Evolutionary conservation across 2,797 vertebrate species (phyloP).

Genomic region (Limnodromus scolopaceus): DNA sequence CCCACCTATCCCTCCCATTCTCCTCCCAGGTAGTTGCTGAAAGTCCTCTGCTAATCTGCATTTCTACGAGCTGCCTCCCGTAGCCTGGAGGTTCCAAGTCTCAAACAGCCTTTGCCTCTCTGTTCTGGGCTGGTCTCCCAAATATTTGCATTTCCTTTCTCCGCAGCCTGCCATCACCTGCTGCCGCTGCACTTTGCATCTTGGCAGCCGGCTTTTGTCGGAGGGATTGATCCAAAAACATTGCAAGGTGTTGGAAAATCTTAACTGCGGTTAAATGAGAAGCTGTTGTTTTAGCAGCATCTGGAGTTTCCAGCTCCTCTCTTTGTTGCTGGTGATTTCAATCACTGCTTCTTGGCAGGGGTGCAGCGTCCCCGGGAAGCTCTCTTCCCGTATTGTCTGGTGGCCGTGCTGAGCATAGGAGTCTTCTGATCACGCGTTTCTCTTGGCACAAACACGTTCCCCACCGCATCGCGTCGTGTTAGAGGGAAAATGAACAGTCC

Average conservation of each 20-base stretch:
- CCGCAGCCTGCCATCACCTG: background rate
- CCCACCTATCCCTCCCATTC: background rate
- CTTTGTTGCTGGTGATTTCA: background rate
- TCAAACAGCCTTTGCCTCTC: background rate
- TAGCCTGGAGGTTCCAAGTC: background rate
- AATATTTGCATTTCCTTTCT: slow-evolving; percentile 39
- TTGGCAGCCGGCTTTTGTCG: background rate
- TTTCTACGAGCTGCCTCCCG: background rate
- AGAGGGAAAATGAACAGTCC: background rate
- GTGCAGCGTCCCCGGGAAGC: background rate
- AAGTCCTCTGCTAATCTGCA: background rate
- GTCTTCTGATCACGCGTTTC: background rate
- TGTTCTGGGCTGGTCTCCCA: slow-evolving; percentile 9
- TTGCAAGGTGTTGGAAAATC: background rate
- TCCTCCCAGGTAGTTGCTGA: background rate
- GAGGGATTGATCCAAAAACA: background rate
- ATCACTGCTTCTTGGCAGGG: background rate
- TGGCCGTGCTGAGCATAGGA: background rate
- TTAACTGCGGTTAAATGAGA: background rate
- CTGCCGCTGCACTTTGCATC: background rate
- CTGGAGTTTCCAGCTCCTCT: background rate
- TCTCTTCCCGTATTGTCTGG: background rate
- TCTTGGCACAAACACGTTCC: background rate
- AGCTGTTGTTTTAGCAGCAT: slow-evolving; percentile 1
- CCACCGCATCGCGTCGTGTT: accelerated